Percentiles rank a stretch among this genome's conserved stretches.
Conservation (phyloP, 2,113 vertebrate species). For the Erythrolamprus reginae region DNA sequence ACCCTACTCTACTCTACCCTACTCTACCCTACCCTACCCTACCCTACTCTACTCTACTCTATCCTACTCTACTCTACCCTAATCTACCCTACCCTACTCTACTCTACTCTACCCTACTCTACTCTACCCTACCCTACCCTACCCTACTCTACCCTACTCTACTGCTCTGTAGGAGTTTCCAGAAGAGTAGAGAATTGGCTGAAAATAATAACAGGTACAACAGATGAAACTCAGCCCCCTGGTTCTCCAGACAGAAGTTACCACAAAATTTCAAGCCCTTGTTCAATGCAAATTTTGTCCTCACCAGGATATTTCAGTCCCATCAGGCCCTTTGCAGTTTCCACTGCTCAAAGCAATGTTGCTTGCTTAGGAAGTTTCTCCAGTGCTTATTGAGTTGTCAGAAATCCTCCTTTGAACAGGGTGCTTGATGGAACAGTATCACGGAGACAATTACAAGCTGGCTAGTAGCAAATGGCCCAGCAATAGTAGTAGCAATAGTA, state of each 20-base stretch:
- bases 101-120: too few relatives aligned
- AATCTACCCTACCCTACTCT: too few relatives aligned
- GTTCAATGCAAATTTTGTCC: neutral
- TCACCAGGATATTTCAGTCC: neutral
- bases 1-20: too few relatives aligned
- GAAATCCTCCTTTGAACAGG: neutral
- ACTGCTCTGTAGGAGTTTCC: neutral
- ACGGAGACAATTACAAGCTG: neutral
- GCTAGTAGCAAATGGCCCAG: neutral
- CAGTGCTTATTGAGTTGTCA: neutral
- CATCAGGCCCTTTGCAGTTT: neutral
- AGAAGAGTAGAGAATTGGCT: neutral
- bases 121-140: too few relatives aligned
- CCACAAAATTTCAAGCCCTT: neutral
- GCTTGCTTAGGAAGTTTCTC: neutral
- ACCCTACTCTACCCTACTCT: too few relatives aligned
- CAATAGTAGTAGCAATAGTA: too few relatives aligned
- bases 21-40: too few relatives aligned
- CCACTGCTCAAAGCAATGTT: neutral
- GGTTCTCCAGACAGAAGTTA: neutral
- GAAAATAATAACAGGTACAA: neutral
- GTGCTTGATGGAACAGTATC: neutral
- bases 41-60: too few relatives aligned
- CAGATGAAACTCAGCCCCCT: neutral
- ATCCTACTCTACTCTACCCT: too few relatives aligned